Percentiles rank a stretch among this genome's conserved stretches.
These are phyloP conservation scores for Seriola rivoliana DNA, from an alignment of 2,113 vertebrate species.

Conservation along the genomic window DNA sequence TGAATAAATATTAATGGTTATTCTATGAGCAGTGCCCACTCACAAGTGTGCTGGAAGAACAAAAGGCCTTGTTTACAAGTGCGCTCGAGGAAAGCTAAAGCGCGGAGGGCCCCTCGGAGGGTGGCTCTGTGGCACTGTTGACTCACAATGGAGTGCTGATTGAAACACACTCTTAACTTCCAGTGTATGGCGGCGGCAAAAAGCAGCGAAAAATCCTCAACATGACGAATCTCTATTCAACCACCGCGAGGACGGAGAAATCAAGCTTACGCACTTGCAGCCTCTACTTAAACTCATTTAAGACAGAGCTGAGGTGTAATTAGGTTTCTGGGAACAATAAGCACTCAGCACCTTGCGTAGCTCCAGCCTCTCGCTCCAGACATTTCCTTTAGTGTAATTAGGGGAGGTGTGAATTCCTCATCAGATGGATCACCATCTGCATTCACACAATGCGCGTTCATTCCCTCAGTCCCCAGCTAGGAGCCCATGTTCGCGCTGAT, in stretches of 20 bases:
- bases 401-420: conserved; percentile 80
- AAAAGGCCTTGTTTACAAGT: conserved; percentile 78
- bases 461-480: conserved; percentile 34
- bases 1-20: conserved; percentile 80
- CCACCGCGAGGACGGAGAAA: conserved; percentile 42
- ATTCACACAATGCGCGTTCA: conserved; percentile 59
- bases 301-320: conserved; percentile 77
- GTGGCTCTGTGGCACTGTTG: conserved; percentile 43
- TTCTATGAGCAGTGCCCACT: conserved; percentile 62
- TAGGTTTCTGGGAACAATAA: conserved; percentile 82
- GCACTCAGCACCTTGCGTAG: conserved; percentile 64
- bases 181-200: conserved; percentile 3
- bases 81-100: conserved; percentile 45
- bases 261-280: conserved; percentile 64
- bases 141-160: conserved; percentile 77
- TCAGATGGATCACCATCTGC: conserved; percentile 81
- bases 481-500: conserved; percentile 50
- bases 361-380: conserved; percentile 59
- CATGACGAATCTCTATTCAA: conserved; percentile 44
- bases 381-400: conserved; percentile 78
- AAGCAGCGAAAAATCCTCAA: conserved; percentile 37
- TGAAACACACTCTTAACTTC: conserved; percentile 75
- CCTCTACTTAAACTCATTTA: conserved; percentile 79
- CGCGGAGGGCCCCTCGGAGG: conserved; percentile 37
- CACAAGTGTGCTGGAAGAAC: conserved; percentile 59